Conservation (phyloP, 2,888 invertebrate species). For the Emmelina monodactyla region DNA sequence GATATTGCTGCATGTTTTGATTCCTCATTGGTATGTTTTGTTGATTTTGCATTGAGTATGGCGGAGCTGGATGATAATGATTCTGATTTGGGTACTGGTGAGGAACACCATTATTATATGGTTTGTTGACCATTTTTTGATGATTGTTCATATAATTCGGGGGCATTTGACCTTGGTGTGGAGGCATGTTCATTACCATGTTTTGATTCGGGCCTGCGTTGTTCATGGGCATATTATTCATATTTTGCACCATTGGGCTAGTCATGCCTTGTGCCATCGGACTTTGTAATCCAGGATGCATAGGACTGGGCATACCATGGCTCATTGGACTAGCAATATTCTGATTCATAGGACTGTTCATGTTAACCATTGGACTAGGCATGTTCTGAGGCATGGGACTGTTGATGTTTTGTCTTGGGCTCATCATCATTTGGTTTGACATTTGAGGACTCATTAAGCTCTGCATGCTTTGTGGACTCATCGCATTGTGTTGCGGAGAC, state of each 20-base stretch:
- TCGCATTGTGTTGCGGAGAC: conserved; percentile 54
- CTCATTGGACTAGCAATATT: conserved; percentile 47
- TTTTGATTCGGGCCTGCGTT: conserved; percentile 33
- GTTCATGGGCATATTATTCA: conserved; percentile 45
- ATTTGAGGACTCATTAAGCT: conserved; percentile 56
- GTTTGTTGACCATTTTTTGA: conserved; percentile 40
- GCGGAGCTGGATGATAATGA: conserved; percentile 36
- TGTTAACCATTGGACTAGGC: conserved; percentile 41
- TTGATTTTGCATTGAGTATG: conserved; percentile 41
- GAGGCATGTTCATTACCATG: conserved; percentile 34
- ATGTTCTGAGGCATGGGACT: conserved; percentile 51
- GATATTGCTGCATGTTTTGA: conserved; percentile 47
- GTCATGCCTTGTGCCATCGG: conserved; percentile 50
- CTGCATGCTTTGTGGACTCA: conserved; percentile 58
- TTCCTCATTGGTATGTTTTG: conserved; percentile 31
- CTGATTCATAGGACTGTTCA: conserved; percentile 37
- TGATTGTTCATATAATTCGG: conserved; percentile 34
- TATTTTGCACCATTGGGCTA: conserved; percentile 52
- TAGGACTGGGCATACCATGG: conserved; percentile 53
- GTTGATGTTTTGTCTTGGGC: conserved; percentile 43
- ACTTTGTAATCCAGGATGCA: conserved; percentile 50
- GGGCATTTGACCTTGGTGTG: conserved; percentile 14
- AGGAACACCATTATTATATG: conserved; percentile 31
- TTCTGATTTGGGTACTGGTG: conserved; percentile 48
- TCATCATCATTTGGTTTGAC: conserved; percentile 57